A percentile compares a stretch with the other conserved stretches of the same genome.
Conservation (phyloP, 2,113 vertebrate species). For the Microtus ochrogaster region DNA sequence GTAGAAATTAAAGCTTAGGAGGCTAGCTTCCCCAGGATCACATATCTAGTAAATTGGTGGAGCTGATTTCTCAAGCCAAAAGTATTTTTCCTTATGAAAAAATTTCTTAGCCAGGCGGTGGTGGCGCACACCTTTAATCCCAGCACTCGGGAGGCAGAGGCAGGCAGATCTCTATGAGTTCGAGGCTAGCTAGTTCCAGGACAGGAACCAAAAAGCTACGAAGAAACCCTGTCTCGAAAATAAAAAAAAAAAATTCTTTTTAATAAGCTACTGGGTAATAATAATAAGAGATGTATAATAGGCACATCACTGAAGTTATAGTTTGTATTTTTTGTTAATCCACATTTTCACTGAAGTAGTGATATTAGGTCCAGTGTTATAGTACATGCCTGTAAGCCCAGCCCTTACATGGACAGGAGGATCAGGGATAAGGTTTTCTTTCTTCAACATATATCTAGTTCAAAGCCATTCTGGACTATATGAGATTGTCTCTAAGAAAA, state of each 20-base stretch:
- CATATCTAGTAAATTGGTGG: background rate
- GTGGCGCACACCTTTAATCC: no score
- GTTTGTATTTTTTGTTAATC: conserved; percentile 19
- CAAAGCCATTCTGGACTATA: background rate
- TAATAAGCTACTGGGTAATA: conserved; percentile 10
- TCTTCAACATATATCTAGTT: background rate
- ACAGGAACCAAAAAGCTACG: no score
- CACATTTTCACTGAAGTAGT: background rate
- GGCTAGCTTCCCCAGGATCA: background rate
- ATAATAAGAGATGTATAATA: conserved; percentile 2
- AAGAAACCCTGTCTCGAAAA: no score
- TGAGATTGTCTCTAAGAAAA: background rate
- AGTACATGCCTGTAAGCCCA: background rate
- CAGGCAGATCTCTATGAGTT: no score
- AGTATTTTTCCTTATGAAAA: conserved; percentile 12
- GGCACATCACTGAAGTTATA: background rate
- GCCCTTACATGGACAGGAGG: background rate
- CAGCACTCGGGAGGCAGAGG: no score
- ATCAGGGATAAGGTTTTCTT: background rate
- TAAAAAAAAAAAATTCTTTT: background rate
- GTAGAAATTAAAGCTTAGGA: background rate
- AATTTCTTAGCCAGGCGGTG: background rate
- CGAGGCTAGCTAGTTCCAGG: no score
- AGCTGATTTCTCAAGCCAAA: background rate
- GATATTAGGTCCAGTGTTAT: background rate